Evolutionary conservation across 2,797 vertebrate genomes (phyloP), one percentile per base, ranked within the genome.

Genomic region (Propithecus deckenii): DNA sequence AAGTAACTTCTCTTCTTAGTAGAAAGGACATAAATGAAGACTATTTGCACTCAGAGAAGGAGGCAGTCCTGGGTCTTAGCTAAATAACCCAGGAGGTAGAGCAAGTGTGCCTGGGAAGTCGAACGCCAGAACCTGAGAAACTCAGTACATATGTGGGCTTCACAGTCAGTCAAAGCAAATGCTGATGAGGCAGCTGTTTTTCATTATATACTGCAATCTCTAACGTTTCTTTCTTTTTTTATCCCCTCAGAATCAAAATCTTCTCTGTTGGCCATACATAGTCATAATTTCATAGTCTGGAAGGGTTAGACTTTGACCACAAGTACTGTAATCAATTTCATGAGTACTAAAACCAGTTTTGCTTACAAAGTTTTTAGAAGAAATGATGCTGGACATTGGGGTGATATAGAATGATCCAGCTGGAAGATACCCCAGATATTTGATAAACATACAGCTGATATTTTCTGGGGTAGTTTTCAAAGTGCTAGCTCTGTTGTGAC

Each of bases 141-240:
- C 28, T 23, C 57, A 72, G 41, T 7, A 5, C 81, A 20, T 43
- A 59, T 87, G 93, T 76, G 52, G 22, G 78, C 72, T 86, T 28
- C 18, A 28, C n/a, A 18, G 22, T 71, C 48, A 86, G 67, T 89
- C 76, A 84, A 92, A 96, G 92, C 43, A 96, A 50, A 80, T 20
- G 15, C 28, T 94, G 23, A 2, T 7, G n/a, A n/a, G 48, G 75
- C 91, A 97, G 91, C 89, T 97, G 96, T 7, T 85, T 84, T 94
- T 95, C 57, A 91, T 97, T 97, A 96, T 14, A 28, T 28, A 28
- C 41, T 91, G n/a, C 20, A 71, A 3, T 96, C 69, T 97, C 81
- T 86, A 43, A 89, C 61, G 46, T 91, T 92, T 79, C 72, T 69
- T 87, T 86, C 63, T 83, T 72, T 79, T 59, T 94, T 86, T 74